Evolutionary conservation across 2,113 vertebrate species (phyloP).

Genomic region (Manacus vitellinus): DNA sequence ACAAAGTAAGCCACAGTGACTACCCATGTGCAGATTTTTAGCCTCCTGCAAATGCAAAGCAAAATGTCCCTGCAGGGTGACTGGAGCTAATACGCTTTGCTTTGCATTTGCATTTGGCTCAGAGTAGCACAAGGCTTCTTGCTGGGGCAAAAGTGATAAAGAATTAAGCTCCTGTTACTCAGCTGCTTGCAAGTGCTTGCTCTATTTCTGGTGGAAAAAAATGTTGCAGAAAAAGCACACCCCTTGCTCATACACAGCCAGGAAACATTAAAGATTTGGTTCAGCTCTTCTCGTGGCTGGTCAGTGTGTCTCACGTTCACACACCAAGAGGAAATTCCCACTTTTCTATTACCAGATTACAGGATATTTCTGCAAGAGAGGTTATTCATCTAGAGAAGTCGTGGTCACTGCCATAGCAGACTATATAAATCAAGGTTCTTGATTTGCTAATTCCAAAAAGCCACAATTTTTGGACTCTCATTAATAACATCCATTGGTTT

Average conservation of each 20-base stretch:
- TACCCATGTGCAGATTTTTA: background rate
- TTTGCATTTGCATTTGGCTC: constrained; percentile 24
- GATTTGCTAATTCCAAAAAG: background rate
- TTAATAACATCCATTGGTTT: background rate
- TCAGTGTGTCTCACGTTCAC: background rate
- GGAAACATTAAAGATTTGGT: background rate
- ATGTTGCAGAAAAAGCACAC: background rate
- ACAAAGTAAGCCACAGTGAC: background rate
- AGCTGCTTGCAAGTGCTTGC: background rate
- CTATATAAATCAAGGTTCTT: background rate
- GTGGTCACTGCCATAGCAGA: background rate
- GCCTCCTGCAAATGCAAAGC: background rate
- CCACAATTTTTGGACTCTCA: background rate
- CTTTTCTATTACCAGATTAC: background rate
- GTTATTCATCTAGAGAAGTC: background rate
- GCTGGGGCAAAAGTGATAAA: constrained; percentile 5
- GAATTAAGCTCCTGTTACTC: constrained; percentile 6
- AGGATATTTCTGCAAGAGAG: fast-evolving
- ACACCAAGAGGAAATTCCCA: background rate
- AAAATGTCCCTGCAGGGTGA: constrained; percentile 37
- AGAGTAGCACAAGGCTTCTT: background rate
- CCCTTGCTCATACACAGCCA: background rate
- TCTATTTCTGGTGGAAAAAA: background rate
- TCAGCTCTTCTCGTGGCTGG: background rate
- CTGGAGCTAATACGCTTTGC: background rate